Conservation (phyloP, 2,797 vertebrate species). For the Peromyscus melanophrys region DNA sequence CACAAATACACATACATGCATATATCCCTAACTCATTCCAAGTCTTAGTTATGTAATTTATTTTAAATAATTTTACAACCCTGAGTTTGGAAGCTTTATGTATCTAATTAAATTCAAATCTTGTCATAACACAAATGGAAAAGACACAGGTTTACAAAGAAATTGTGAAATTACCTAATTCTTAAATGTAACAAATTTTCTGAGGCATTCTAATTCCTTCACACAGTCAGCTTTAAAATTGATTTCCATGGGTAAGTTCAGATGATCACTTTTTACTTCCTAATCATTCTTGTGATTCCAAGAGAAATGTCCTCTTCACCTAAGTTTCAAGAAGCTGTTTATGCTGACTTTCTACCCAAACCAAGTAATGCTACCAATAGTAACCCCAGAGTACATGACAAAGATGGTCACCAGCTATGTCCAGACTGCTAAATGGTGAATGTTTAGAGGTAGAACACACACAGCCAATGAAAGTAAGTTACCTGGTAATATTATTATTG, state of each 20-base stretch:
- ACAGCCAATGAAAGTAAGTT: conserved; percentile 5
- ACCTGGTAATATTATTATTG: conserved; percentile 18
- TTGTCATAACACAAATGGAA: conserved; percentile 39
- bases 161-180: conserved; percentile 41
- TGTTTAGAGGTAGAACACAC: conserved; percentile 40
- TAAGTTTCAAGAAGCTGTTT: not conserved
- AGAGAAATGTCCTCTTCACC: not conserved
- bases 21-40: not conserved
- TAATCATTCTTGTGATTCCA: not conserved
- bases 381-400: conserved; percentile 58
- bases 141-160: conserved; percentile 50
- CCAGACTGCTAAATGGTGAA: conserved; percentile 69
- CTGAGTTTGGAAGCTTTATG: not conserved
- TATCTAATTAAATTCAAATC: conserved; percentile 64
- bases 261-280: not conserved
- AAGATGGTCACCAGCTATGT: conserved; percentile 62
- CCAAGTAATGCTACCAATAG: not conserved
- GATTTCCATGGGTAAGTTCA: not conserved
- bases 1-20: fast-evolving
- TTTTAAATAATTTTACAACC: conserved; percentile 43
- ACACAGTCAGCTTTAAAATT: conserved; percentile 1
- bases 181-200: conserved; percentile 43
- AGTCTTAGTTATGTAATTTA: conserved; percentile 43
- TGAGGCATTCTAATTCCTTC: conserved; percentile 9
- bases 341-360: not conserved